Evolutionary conservation across 2,888 invertebrate genomes (phyloP), one percentile per base, ranked within the genome.

Genomic region (Actias luna): DNA sequence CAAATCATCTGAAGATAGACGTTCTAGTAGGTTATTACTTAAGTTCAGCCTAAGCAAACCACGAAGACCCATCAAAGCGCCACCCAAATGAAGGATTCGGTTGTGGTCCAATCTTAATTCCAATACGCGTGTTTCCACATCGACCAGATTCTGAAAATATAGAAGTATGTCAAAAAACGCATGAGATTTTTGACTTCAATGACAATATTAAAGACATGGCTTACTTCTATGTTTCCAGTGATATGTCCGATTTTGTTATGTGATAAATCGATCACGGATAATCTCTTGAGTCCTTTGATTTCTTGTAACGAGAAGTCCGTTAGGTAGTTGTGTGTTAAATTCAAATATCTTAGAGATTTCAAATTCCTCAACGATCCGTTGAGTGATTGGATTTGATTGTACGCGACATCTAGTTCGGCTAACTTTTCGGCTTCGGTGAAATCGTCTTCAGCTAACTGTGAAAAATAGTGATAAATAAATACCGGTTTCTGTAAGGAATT

Each of bases 271-370:
- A 97, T 93, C 18, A 94, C 93, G 59, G 94, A 94, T n/a, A 97
- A 86, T 67, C 94, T 93, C 69, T 94, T 94, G 64, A 97, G 84
- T 0, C 97, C 97, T 64, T 95, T 95, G 58, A 97, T 94, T 83
- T 97, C 96, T 80, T 95, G 95, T 76, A 97, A 93, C 0, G 96
- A 96, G 87, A 97, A 97, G 76, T 96, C 96, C 0, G 93, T 93
- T 63, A 97, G 92, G 46, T 93, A 92, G 80, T 97, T 97, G 79
- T 95, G 95, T 0, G 96, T 96, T 66, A 97, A 89, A 85, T 97
- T 97, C 55, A 96, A 93, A 69, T 93, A 94, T 68, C 94, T 93
- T 27, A 97, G 85, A 12, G 94, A 94, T 72, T 94, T 94, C 60
- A 97, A 87, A 52, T 95, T 95, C 72, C 94, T 91, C 52, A 97